These are phyloP conservation scores for Seriola dumerili DNA, from an alignment of 2,113 vertebrate genomes.

Conservation along the genomic window DNA sequence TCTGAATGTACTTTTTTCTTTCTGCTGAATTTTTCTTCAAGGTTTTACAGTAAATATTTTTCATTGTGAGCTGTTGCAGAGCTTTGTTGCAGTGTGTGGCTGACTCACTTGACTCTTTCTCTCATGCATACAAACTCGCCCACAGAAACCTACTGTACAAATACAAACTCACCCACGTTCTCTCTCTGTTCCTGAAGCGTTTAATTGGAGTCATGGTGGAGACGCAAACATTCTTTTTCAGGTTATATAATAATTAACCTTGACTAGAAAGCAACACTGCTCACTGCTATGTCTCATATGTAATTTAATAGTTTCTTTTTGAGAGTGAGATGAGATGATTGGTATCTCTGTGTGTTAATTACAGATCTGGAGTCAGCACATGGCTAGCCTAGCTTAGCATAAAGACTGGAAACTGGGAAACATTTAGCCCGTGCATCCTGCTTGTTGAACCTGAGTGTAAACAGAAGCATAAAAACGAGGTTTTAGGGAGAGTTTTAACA, in stretches of 20 bases:
- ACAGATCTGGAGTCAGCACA: no score
- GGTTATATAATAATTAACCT: conserved; percentile 9
- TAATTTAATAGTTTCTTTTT: no score
- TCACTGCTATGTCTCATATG: background rate
- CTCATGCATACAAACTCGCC: conserved; percentile 34
- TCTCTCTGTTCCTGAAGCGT: conserved; percentile 5
- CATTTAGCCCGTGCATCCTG: no score
- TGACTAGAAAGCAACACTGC: background rate
- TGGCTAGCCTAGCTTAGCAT: no score
- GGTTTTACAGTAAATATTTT: conserved; percentile 21
- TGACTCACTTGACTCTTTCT: conserved; percentile 50
- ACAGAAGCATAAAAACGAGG: no score
- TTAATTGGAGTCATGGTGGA: conserved; percentile 29
- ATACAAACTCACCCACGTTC: conserved; percentile 43
- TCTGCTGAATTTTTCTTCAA: conserved; percentile 13
- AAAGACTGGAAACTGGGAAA: no score
- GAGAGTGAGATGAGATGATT: no score
- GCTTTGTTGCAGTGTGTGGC: conserved; percentile 14
- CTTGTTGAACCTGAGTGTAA: no score
- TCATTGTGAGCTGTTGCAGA: conserved; percentile 15
- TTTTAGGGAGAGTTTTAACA: no score
- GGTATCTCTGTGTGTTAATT: no score
- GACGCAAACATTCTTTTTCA: background rate
- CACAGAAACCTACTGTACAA: conserved; percentile 49
- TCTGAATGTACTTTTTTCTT: background rate